Evolutionary conservation across 2,797 vertebrate genomes (phyloP), one percentile per base, ranked within the genome.

Genomic region (Melanotaenia parkinsoni): DNA sequence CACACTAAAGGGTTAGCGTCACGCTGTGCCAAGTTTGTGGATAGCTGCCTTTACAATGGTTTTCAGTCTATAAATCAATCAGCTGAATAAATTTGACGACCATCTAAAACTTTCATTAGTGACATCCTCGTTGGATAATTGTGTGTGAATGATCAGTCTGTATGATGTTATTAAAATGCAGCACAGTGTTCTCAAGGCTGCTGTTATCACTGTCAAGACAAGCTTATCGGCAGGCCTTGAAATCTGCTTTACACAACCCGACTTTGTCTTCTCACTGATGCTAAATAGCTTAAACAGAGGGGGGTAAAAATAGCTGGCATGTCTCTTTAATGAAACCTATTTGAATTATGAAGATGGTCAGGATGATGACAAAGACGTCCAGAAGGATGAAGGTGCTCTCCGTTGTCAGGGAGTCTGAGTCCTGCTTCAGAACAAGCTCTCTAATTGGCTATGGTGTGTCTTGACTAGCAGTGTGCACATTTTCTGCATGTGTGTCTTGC

Each of bases 371-470:
- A 58, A 26, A 78, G 80, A 81, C 53, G 37, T 75, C 68, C 81
- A 71, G 70, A 61, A 80, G 80, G 86, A 90, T 83, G 77, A 90
- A 88, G 88, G 80, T 87, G 72, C 64, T 84, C 82, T 74, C 74
- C 78, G 90, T 93, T 89, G 91, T 88, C 87, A 88, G 76, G 91
- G 85, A 85, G 79, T 78, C 66, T 77, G 38, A 63, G 76, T 73
- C 62, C 76, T 79, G 77, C 81, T 80, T 58, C 80, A 67, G 67
- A 70, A 89, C 85, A 89, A 83, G 70, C 88, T 84, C 80, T 51
- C 81, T 92, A 92, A 92, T 92, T 92, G 90, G 88, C 79, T 83
- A 67, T 51, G 26, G 70, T 79, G 82, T 85, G 78, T 71, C 62
- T 70, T 58, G 53, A 51, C 51, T 82, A 62, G 57, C 28, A 16